Evolutionary conservation across 2,888 invertebrate species (phyloP).

Genomic region (Thysanoteuthis rhombus): DNA sequence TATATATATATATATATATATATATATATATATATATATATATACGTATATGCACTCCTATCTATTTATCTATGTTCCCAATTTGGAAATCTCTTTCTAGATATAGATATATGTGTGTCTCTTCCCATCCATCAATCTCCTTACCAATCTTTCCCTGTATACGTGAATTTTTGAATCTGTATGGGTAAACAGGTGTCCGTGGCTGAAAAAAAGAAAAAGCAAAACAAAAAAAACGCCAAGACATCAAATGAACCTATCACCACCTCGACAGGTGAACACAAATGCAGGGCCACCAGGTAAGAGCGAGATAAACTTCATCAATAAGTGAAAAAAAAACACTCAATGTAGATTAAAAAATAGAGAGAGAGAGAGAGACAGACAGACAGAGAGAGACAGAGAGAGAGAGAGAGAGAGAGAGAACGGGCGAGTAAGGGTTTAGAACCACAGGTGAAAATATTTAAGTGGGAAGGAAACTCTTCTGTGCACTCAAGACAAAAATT

Average conservation of each 20-base stretch:
- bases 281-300: neutral
- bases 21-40: neutral
- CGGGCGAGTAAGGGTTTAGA: neutral
- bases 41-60: too few relatives aligned
- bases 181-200: neutral
- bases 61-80: too few relatives aligned
- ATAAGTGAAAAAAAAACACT: neutral
- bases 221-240: neutral
- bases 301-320: neutral
- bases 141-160: neutral
- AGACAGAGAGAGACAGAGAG: neutral
- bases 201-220: neutral
- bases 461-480: neutral
- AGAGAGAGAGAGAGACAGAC: too few relatives aligned
- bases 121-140: neutral
- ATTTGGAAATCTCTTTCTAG: neutral
- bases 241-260: neutral
- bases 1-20: neutral
- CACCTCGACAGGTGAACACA: neutral
- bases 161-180: neutral
- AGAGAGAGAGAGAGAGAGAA: neutral
- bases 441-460: neutral
- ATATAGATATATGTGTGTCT: neutral
- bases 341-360: too few relatives aligned
- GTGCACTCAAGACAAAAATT: neutral